Percentiles rank a stretch among this genome's conserved stretches.
Evolutionary conservation across 2,888 invertebrate species (phyloP).

Genomic region (Plutella xylostella): DNA sequence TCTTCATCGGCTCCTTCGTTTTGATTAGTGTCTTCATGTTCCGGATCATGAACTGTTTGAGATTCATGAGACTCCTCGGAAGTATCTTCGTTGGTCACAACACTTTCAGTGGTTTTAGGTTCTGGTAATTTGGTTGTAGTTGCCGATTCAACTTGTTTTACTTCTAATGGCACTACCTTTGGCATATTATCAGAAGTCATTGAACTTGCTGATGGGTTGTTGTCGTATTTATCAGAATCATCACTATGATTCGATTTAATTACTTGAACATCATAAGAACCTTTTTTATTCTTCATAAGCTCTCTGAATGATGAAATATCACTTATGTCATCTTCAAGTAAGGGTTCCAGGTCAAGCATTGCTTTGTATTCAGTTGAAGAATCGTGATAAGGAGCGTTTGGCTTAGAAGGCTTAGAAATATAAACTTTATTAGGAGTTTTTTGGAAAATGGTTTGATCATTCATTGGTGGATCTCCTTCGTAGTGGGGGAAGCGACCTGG

Average conservation of each 20-base stretch:
- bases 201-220: slow-evolving; percentile 53
- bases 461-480: slow-evolving; percentile 19
- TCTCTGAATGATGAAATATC: slow-evolving; percentile 59
- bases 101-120: neutral
- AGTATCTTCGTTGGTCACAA: neutral
- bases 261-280: slow-evolving; percentile 65
- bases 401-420: slow-evolving; percentile 20
- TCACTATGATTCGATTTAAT: slow-evolving; percentile 53
- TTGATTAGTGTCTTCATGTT: slow-evolving; percentile 28
- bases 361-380: slow-evolving; percentile 57
- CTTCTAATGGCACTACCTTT: slow-evolving; percentile 22
- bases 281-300: slow-evolving; percentile 55
- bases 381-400: slow-evolving; percentile 7
- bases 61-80: slow-evolving; percentile 9
- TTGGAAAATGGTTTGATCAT: slow-evolving; percentile 4
- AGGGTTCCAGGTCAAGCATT: slow-evolving; percentile 66
- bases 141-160: neutral
- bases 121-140: slow-evolving; percentile 9
- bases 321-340: slow-evolving; percentile 70
- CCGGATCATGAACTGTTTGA: slow-evolving; percentile 18
- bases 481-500: slow-evolving; percentile 36
- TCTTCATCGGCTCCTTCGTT: slow-evolving; percentile 38
- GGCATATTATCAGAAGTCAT: slow-evolving; percentile 49
- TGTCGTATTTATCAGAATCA: slow-evolving; percentile 37
- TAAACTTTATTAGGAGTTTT: slow-evolving; percentile 29